Base-by-base conservation (phyloP, 1,140 invertebrate genomes). In the Leptonema lineaticorne region DNA sequence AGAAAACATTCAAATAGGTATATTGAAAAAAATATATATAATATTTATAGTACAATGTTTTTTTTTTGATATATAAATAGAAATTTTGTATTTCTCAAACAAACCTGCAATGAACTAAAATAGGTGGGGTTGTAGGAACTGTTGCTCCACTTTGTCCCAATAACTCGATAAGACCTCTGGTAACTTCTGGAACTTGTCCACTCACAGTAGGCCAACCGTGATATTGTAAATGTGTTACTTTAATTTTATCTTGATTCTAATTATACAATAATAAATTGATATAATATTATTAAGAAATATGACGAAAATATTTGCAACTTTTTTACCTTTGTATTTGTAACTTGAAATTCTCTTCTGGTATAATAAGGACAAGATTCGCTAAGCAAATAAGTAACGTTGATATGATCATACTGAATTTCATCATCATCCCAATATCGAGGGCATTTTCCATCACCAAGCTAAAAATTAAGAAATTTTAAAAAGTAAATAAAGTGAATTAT, bases 391-490 rank as follows among this genome's bases (percentile, higher is more conserved):
- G 92, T 89, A 9, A 96, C 91, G 67, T 85, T 86, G 76, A 95
- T 92, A 78, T 93, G 89, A 72, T 94, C 92, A 76, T 92, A 92
- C 58, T 84, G 84, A 41, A 85, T 84, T 74, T 93, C 92, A 76
- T 94, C 92, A 75, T 95, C 92, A 37, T 94, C 92, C 94, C 95
- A 97, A 79, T 97, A 97, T 8, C 92, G 85, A 30, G 89, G 91
- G 79, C 94, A 97, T 76, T 92, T 93, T 20, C 88, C 88, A 76
- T 92, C 90, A 66, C 87, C 87, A 69, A 90, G 76, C 87, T 89
- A 74, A 2, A 79, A 77, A 45, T 45, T 71, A 63, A n/a, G n/a
- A n/a, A n/a, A n/a, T n/a, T n/a, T n/a, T n/a, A n/a, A n/a, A 59
- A 70, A 65, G 28, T 20, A 69, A 68, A 33, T 5, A 33, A 48